Conservation (phyloP, 2,888 invertebrate genomes). For the Pandemis cinnamomeana region DNA sequence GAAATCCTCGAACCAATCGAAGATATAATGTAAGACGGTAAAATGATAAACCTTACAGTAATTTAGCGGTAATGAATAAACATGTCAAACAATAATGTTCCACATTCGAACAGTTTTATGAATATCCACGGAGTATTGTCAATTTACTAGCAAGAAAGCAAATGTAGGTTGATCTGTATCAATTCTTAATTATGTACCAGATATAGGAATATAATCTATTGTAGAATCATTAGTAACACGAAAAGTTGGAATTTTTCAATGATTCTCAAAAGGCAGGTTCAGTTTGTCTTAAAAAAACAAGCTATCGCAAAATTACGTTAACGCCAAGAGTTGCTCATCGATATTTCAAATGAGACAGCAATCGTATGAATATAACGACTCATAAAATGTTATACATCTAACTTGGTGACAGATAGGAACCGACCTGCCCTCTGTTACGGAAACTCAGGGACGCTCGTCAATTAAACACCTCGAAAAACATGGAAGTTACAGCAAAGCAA, state of each 20-base stretch:
- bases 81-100: background rate
- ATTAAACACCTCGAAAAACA: background rate
- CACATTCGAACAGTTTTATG: background rate
- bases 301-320: background rate
- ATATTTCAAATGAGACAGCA: too few species aligned
- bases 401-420: too few species aligned
- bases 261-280: background rate
- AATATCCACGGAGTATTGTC: background rate
- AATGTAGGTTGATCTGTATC: background rate
- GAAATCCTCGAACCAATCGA: background rate
- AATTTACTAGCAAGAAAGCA: background rate
- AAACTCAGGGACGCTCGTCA: too few species aligned
- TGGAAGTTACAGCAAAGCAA: background rate
- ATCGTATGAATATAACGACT: too few species aligned
- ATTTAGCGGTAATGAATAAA: background rate
- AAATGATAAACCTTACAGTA: background rate
- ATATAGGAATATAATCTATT: conserved; percentile 4
- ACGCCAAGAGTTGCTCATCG: too few species aligned
- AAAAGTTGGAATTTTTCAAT: background rate
- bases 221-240: background rate
- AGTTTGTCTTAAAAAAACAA: background rate
- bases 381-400: too few species aligned
- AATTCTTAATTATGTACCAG: conserved; percentile 5
- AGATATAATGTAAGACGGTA: background rate
- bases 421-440: too few species aligned